A percentile compares a stretch with the other conserved stretches of the same genome.
phyloP scores from a whole-genome alignment of 1,140 invertebrate genomes.

The Drosophila kepulauana region DNA sequence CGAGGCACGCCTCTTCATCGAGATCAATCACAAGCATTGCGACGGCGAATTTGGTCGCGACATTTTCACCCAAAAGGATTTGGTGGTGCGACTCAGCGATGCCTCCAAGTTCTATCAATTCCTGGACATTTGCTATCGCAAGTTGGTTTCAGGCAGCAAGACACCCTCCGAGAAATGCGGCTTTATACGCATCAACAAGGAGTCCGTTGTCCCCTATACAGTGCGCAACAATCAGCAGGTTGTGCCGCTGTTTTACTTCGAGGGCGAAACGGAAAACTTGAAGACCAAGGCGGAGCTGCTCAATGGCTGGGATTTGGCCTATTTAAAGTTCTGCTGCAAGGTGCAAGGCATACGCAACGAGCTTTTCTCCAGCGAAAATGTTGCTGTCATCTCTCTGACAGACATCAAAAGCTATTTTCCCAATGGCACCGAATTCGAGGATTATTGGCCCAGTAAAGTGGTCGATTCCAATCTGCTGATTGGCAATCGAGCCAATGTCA shows the following conservation, averaged over 20 bases:
- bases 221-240: conserved; percentile 93
- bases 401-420: conserved; percentile 97
- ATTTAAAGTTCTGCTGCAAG: conserved; percentile 97
- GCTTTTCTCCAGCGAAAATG: conserved; percentile 94
- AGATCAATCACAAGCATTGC: conserved; percentile 97
- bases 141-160: conserved; percentile 89
- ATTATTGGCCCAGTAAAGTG: conserved; percentile 95
- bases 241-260: conserved; percentile 97
- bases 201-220: conserved; percentile 97
- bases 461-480: conserved; percentile 91
- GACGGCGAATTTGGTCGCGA: conserved; percentile 95
- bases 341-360: conserved; percentile 96
- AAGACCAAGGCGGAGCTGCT: conserved; percentile 93
- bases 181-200: conserved; percentile 97
- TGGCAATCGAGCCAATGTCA: conserved; percentile 86
- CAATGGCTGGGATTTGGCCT: conserved; percentile 95
- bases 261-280: conserved; percentile 95
- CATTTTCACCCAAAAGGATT: conserved; percentile 94
- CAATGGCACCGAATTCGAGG: conserved; percentile 94
- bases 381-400: conserved; percentile 94
- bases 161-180: conserved; percentile 93
- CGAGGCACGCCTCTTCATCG: conserved; percentile 95
- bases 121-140: conserved; percentile 94
- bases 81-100: conserved; percentile 94
- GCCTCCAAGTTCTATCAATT: conserved; percentile 96